Conservation (phyloP, 2,888 invertebrate genomes). For the Drosophila diplacantha region DNA sequence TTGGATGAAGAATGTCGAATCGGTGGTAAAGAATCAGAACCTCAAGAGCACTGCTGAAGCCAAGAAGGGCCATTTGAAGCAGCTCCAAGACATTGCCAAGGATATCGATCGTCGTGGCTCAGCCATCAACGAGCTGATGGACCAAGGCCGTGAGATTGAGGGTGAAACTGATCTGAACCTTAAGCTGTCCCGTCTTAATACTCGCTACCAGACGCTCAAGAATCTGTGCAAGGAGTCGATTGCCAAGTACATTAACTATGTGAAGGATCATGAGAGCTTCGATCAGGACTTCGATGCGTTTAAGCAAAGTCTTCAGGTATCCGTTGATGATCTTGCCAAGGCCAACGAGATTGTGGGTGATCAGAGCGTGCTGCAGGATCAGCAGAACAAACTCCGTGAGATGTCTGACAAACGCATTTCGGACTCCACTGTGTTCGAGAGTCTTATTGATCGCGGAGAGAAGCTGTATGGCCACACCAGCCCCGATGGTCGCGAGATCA, state of each 20-base stretch:
- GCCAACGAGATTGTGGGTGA: constrained; percentile 92
- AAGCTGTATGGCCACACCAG: constrained; percentile 95
- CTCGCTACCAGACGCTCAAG: constrained; percentile 88
- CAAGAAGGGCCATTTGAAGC: constrained; percentile 87
- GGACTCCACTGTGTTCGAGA: constrained; percentile 88
- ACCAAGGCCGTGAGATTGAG: constrained; percentile 85
- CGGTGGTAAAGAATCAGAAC: constrained; percentile 91
- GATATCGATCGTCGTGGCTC: constrained; percentile 84
- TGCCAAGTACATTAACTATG: constrained; percentile 88
- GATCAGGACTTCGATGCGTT: constrained; percentile 86
- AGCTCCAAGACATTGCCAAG: constrained; percentile 84
- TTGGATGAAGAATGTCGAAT: constrained; percentile 92
- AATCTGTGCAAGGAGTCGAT: constrained; percentile 90
- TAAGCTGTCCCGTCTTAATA: constrained; percentile 87
- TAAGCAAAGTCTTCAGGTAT: constrained; percentile 85
- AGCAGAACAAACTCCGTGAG: constrained; percentile 88
- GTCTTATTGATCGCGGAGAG: constrained; percentile 91
- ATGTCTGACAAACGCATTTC: constrained; percentile 88
- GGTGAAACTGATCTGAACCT: constrained; percentile 86
- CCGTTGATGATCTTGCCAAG: constrained; percentile 84
- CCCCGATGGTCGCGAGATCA: constrained; percentile 94
- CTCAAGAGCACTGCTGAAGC: constrained; percentile 90
- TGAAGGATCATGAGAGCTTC: constrained; percentile 90
- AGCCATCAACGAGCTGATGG: constrained; percentile 83
- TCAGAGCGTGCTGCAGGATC: constrained; percentile 87